Evolutionary conservation across 2,113 vertebrate genomes (phyloP).

Genomic region (Cinclus mexicanus): DNA sequence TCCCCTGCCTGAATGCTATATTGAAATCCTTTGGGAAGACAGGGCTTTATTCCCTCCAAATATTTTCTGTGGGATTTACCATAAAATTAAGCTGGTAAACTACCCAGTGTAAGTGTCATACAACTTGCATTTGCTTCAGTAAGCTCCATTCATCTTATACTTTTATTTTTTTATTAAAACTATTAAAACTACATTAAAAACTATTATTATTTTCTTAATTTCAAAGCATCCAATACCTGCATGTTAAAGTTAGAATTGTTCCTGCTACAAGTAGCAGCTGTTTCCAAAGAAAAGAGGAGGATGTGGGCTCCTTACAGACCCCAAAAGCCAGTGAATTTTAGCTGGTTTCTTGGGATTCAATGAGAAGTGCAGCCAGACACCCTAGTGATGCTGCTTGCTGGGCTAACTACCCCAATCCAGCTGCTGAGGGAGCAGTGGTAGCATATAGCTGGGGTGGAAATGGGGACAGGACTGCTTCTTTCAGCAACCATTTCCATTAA

Average conservation of each 20-base stretch:
- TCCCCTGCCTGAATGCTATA: neutral
- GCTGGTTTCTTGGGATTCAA: neutral
- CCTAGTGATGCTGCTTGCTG: neutral
- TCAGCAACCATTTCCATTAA: neutral
- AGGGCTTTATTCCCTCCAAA: neutral
- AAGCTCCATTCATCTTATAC: neutral
- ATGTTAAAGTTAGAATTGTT: neutral
- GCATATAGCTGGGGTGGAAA: neutral
- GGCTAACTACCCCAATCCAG: neutral
- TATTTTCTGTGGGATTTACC: neutral
- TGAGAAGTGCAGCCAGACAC: neutral
- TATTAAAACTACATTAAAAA: neutral
- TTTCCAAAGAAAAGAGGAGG: neutral
- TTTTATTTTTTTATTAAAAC: neutral
- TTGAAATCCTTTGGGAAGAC: neutral
- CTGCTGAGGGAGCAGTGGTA: neutral
- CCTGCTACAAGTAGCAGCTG: neutral
- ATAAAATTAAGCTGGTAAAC: neutral
- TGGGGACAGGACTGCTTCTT: neutral
- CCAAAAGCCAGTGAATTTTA: neutral
- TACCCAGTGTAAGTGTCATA: neutral
- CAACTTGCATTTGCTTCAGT: neutral
- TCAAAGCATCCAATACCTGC: neutral
- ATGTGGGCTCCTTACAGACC: neutral
- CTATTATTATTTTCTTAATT: neutral